Evolutionary conservation across 2,888 invertebrate genomes (phyloP).

Genomic region (Perdita meconis): DNA sequence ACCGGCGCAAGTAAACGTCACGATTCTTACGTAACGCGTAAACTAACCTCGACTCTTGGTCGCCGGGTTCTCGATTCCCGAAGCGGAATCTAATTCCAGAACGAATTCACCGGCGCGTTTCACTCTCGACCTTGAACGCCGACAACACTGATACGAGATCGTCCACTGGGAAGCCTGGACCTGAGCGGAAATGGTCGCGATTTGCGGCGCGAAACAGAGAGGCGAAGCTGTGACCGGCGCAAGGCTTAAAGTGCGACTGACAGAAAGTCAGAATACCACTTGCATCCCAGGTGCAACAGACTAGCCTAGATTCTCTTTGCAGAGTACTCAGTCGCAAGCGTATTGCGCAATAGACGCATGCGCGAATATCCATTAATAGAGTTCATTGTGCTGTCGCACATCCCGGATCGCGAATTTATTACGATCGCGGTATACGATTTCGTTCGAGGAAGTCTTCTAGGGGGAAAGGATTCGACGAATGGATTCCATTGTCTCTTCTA

Average conservation of each 20-base stretch:
- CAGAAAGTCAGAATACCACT: slow-evolving; percentile 50
- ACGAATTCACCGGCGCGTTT: slow-evolving; percentile 12
- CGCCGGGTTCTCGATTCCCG: background rate
- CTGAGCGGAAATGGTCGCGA: background rate
- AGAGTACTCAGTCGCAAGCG: slow-evolving; percentile 45
- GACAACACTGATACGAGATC: background rate
- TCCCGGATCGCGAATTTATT: slow-evolving; percentile 38
- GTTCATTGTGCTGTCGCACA: slow-evolving; percentile 57
- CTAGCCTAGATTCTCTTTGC: slow-evolving; percentile 76
- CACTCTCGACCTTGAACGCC: background rate
- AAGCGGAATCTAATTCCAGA: slow-evolving; percentile 8
- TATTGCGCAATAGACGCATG: slow-evolving; percentile 66
- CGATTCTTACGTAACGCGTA: background rate
- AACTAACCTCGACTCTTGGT: slow-evolving; percentile 31
- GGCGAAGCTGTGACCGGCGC: slow-evolving; percentile 21
- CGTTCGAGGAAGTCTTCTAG: background rate
- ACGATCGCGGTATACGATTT: slow-evolving; percentile 13
- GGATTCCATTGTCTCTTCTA: too few species aligned
- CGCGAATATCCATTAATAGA: slow-evolving; percentile 67
- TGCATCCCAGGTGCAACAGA: slow-evolving; percentile 69
- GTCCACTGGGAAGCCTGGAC: background rate
- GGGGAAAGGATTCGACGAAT: background rate
- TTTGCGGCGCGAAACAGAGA: background rate
- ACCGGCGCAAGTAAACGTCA: background rate
- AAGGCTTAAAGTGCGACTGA: slow-evolving; percentile 57